Evolutionary conservation across 2,113 vertebrate species (phyloP), one percentile per base, ranked within the genome.

Genomic region (Crotalus horridus): DNA sequence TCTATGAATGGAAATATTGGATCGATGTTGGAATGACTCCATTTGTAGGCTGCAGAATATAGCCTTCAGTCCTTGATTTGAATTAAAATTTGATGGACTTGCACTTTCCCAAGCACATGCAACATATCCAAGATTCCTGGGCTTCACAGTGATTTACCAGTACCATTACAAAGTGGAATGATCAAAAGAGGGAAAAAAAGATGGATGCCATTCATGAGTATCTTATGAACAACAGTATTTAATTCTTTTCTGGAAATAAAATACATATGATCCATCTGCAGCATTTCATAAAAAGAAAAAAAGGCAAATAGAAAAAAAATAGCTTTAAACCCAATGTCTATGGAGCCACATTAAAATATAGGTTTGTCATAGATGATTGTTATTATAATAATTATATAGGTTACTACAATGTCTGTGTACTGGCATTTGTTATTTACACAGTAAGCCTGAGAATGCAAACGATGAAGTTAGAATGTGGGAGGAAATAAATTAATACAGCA

Each of bases 401-500:
- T 95, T 91, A 64, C 48, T 3, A 0, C 0, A 1, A 95, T 11
- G 1, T 43, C 29, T 90, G 91, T 13, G 5, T 26, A 55, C 89
- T 93, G 89, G 59, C 9, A 20, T 89, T 46, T 85, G 86, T 85
- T 51, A 81, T 92, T 85, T 39, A 81, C 64, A 1, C 81, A 91
- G 26, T 43, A 43, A 91, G n/a, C 59, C 58, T 94, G 54, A 58
- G 87, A 92, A 12, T 54, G 61, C 39, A 94, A 81, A 93, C n/a
- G 61, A 39, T 89, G 9, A 88, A 94, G 58, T 46, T 46, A 90
- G 15, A 89, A 85, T 7, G 24, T 43, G 26, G 94, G 55, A 51
- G 88, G 88, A 15, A 92, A 55, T 94, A 92, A 95, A 93, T 93
- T 93, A 94, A 91, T 64, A 46, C 89, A 64, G 89, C n/a, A 0